Conservation (phyloP, 2,797 vertebrate species). For the Enteromius paludinosus region DNA sequence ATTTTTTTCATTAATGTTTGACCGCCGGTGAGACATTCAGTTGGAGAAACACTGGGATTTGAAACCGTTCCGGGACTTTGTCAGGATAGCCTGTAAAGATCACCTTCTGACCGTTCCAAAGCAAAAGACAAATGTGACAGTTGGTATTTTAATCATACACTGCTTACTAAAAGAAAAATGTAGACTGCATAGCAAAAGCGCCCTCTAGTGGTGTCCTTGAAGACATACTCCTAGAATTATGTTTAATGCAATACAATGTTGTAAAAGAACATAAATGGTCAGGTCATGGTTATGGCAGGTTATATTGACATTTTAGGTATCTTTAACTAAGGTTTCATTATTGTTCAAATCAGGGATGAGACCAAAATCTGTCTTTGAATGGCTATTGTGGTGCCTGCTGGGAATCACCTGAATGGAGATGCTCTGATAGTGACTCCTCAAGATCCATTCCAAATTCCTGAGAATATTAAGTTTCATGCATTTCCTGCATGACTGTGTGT, state of each 20-base stretch:
- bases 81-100: constrained; percentile 23
- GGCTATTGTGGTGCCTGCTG: constrained; percentile 37
- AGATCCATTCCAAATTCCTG: constrained; percentile 60
- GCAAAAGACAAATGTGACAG: constrained; percentile 3
- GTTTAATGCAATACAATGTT: not conserved
- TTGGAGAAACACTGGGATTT: not conserved
- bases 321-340: constrained; percentile 14
- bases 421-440: constrained; percentile 48
- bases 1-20: constrained; percentile 44
- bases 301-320: constrained; percentile 32
- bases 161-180: not conserved
- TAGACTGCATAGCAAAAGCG: constrained; percentile 34
- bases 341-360: constrained; percentile 24
- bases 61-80: not conserved
- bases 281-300: not conserved
- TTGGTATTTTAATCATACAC: constrained; percentile 38
- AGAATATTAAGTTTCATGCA: constrained; percentile 65
- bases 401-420: constrained; percentile 46
- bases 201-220: constrained; percentile 72
- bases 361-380: constrained; percentile 22
- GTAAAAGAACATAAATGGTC: not conserved
- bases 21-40: constrained; percentile 14
- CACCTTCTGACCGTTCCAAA: not conserved
- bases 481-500: constrained; percentile 56
- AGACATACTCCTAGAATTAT: not conserved